Base-by-base conservation (phyloP, 2,113 vertebrate species). In the Phoenicopterus ruber region DNA sequence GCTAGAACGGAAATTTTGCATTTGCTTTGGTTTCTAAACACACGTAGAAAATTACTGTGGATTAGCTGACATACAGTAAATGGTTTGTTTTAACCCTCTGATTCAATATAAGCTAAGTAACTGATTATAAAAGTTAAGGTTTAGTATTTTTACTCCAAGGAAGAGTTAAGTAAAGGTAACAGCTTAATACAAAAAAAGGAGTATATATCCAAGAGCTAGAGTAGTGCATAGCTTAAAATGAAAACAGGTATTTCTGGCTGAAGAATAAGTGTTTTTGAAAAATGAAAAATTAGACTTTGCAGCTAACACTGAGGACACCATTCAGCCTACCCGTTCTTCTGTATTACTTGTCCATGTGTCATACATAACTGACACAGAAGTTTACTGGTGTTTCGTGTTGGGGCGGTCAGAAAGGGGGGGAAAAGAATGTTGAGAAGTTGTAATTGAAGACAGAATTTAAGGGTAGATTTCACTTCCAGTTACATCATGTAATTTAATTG, bases 361-460 rank as follows among this genome's bases (percentile, higher is more conserved):
- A 22, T 3, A 52, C 5, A 3, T 36, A 69, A 28, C 32, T 62
- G 70, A 58, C n/a, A 44, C 25, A 79, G 15, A 74, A 44, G 7
- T 59, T 80, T 71, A 73, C 31, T 31, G 21, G 25, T n/a, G 28
- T 81, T 90, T 80, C 1, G 1, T 8, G 20, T 10, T 50, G 34
- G 7, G 11, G 28, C 82, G 17, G 88, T 93, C 85, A 93, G 93
- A 92, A 70, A 82, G 63, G 85, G 96, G 79, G 67, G 92, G 16
- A 94, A 92, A 95, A 97, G 96, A 97, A 96, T 97, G 34, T 73
- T 95, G 95, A 96, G 94, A 95, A 91, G 92, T 96, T 95, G 29
- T 81, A 91, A 81, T 6, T 88, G 88, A 91, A 93, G 79, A 96
- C 71, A 77, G 80, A 86, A 91, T 76, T 95, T 83, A 50, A 63